Evolutionary conservation across 1,140 invertebrate genomes (phyloP).

Genomic region (Cardiocondyla obscurior): DNA sequence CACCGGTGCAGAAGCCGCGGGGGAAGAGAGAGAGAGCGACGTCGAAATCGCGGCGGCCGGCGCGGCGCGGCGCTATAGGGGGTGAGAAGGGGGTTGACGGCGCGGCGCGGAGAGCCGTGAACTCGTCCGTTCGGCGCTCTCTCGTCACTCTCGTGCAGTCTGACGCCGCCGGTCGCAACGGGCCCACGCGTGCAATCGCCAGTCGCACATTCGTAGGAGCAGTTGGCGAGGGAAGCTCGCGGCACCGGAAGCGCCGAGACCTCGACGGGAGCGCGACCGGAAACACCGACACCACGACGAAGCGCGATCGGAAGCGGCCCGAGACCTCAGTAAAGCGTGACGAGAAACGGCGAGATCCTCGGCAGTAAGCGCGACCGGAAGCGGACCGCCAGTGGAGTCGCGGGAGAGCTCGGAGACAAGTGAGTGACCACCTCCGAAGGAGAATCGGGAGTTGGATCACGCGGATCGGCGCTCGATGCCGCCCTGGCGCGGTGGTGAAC

Average conservation of each 20-base stretch:
- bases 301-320: too few species aligned
- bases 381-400: too few species aligned
- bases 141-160: conserved; percentile 77
- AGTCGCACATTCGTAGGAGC: not conserved
- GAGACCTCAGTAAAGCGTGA: too few species aligned
- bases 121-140: conserved; percentile 48
- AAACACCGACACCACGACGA: too few species aligned
- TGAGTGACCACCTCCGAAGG: not conserved
- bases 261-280: too few species aligned
- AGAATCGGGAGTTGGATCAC: too few species aligned
- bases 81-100: not conserved
- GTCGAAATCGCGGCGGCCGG: not conserved
- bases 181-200: conserved; percentile 40
- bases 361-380: too few species aligned
- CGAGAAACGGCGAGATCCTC: too few species aligned
- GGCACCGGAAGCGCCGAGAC: too few species aligned
- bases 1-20: conserved; percentile 4
- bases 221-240: not conserved
- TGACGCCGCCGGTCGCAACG: conserved; percentile 81
- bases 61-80: conserved; percentile 29
- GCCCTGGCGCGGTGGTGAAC: conserved; percentile 24
- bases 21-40: not conserved
- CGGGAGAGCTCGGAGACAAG: not conserved
- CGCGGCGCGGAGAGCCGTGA: conserved; percentile 38
- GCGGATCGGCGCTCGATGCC: conserved; percentile 30